Conservation (phyloP, 1,140 invertebrate species). For the Colletes latitarsis region DNA sequence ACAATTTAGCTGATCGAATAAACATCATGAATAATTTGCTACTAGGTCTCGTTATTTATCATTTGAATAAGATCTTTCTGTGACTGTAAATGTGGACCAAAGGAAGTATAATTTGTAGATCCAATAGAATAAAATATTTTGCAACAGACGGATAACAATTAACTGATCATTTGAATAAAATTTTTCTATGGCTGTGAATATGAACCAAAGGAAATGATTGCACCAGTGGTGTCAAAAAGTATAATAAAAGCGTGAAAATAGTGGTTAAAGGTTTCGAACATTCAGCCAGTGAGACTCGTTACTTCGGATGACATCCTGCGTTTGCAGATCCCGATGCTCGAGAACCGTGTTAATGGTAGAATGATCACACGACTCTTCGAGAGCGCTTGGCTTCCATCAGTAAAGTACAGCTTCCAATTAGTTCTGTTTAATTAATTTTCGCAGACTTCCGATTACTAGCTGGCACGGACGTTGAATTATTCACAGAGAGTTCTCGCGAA, state of each 20-base stretch:
- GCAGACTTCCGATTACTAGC: not conserved
- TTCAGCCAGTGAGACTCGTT: not conserved
- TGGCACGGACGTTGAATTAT: not conserved
- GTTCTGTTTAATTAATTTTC: slow-evolving; percentile 37
- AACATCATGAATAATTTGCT: too few relatives aligned
- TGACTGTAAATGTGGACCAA: too few relatives aligned
- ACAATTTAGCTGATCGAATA: too few relatives aligned
- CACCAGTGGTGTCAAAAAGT: not conserved
- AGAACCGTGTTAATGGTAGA: slow-evolving; percentile 3
- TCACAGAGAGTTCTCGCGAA: not conserved
- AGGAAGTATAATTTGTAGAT: too few relatives aligned
- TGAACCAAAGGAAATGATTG: too few relatives aligned
- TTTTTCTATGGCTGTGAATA: too few relatives aligned
- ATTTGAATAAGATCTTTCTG: too few relatives aligned
- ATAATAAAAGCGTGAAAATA: not conserved
- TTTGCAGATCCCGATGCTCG: not conserved
- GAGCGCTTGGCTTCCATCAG: not conserved
- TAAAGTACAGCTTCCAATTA: slow-evolving; percentile 1
- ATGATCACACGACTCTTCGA: not conserved
- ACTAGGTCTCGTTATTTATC: too few relatives aligned
- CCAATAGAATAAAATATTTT: too few relatives aligned
- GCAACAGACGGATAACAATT: too few relatives aligned
- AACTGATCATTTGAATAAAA: too few relatives aligned
- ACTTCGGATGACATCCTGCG: slow-evolving; percentile 11
- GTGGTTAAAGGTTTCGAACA: slow-evolving; percentile 7